phyloP scores from a whole-genome alignment of 2,113 vertebrate genomes.

The Tor tambroides region DNA sequence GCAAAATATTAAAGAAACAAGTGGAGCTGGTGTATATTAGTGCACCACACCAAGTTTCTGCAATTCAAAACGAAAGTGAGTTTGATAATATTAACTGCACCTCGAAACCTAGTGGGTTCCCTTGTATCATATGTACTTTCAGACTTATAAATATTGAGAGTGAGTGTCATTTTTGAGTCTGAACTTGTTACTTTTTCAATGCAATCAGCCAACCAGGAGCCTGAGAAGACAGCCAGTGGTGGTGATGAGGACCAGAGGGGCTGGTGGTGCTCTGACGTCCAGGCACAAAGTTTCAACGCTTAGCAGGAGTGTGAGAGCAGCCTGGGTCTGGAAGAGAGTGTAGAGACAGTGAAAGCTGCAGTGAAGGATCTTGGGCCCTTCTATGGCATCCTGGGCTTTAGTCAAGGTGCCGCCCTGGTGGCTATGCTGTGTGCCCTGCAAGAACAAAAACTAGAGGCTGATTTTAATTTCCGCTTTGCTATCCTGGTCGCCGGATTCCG shows the following conservation, averaged over 20 bases:
- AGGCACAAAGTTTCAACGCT: slow-evolving; percentile 79
- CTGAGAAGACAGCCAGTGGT: slow-evolving; percentile 44
- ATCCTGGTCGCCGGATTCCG: slow-evolving; percentile 87
- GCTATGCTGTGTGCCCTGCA: slow-evolving; percentile 85
- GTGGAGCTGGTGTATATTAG: slow-evolving; percentile 81
- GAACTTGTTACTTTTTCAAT: background rate
- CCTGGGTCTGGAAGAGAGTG: slow-evolving; percentile 81
- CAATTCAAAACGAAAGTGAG: slow-evolving; percentile 43
- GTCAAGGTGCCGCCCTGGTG: slow-evolving; percentile 91
- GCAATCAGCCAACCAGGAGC: slow-evolving; percentile 50
- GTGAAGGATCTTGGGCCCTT: slow-evolving; percentile 81
- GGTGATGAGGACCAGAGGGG: slow-evolving; percentile 75
- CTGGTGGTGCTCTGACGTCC: slow-evolving; percentile 90
- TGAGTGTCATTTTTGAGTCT: too few relatives aligned
- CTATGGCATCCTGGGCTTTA: slow-evolving; percentile 91
- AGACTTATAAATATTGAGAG: too few relatives aligned
- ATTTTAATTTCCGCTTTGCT: slow-evolving; percentile 79
- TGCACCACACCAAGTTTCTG: slow-evolving; percentile 76
- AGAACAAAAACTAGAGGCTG: slow-evolving; percentile 76
- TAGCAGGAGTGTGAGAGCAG: slow-evolving; percentile 78
- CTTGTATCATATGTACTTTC: background rate
- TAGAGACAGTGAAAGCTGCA: slow-evolving; percentile 76
- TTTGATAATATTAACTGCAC: background rate
- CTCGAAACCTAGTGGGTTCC: background rate
- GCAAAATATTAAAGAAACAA: slow-evolving; percentile 86